A percentile compares a stretch with the other conserved stretches of the same genome.
These are phyloP conservation scores for Zosterops pallidus DNA, from an alignment of 2,113 vertebrate species.

Conservation along the genomic window DNA sequence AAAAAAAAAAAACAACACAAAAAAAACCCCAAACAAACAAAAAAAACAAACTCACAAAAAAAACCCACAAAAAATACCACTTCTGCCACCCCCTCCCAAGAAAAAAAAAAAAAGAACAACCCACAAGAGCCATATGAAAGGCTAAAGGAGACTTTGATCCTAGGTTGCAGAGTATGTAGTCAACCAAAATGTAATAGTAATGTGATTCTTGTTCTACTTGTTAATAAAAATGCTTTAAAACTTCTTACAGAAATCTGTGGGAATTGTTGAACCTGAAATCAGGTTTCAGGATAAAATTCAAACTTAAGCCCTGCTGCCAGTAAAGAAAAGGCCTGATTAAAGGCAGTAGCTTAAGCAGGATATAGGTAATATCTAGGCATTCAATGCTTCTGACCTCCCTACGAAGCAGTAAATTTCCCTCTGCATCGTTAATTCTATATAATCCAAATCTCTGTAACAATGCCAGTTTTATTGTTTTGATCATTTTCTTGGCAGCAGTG, in stretches of 20 bases:
- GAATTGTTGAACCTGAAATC: not conserved
- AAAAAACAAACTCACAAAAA: too few relatives aligned
- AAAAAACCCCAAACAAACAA: too few relatives aligned
- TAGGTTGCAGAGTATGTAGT: not conserved
- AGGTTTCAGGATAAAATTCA: not conserved
- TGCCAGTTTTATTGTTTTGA: constrained; percentile 45
- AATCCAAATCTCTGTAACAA: constrained; percentile 42
- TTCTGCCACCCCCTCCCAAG: not conserved
- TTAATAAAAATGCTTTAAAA: not conserved
- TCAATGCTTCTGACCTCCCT: not conserved
- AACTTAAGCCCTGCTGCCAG: not conserved
- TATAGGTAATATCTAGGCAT: not conserved
- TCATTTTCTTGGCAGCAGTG: constrained; percentile 38
- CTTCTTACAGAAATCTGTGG: not conserved
- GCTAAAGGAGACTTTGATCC: not conserved
- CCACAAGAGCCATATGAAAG: not conserved
- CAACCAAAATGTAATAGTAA: not conserved
- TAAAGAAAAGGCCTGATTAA: not conserved
- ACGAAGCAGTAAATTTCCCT: constrained; percentile 2
- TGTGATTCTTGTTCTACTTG: not conserved
- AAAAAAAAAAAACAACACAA: too few relatives aligned
- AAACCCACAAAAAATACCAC: too few relatives aligned
- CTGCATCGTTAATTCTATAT: constrained; percentile 2
- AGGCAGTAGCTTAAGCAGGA: not conserved
- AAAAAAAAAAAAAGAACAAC: not conserved